These are phyloP conservation scores for Rhabdophis nuchalis DNA, from an alignment of 2,797 vertebrate genomes.

Conservation along the genomic window DNA sequence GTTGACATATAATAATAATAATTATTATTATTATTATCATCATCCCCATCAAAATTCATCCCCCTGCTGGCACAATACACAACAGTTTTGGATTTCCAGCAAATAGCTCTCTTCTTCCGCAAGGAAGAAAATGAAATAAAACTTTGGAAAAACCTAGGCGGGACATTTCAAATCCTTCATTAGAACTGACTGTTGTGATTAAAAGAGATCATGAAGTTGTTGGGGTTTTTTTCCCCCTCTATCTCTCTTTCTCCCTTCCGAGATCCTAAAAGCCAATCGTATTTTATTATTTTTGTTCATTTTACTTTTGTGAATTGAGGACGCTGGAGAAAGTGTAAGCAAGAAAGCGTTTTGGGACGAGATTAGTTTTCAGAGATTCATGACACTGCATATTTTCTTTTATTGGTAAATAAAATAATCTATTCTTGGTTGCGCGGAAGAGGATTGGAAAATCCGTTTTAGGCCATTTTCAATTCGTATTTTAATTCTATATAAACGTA, in stretches of 20 bases:
- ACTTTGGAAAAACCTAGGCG: fast-evolving
- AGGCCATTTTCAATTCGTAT: neutral
- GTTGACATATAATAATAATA: no score
- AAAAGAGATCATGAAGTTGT: neutral
- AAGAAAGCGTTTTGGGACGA: conserved; percentile 16
- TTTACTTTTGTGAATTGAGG: conserved; percentile 27
- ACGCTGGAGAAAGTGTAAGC: neutral
- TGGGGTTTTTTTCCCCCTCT: neutral
- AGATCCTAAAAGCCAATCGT: neutral
- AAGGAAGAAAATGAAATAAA: neutral
- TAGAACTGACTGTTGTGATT: neutral
- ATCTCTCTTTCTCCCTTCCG: neutral
- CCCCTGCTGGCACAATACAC: neutral
- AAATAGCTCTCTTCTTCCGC: neutral
- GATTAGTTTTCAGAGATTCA: conserved; percentile 44
- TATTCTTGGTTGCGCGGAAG: neutral
- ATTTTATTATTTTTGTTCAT: neutral
- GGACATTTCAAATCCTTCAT: neutral
- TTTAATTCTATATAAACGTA: neutral
- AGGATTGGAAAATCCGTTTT: neutral
- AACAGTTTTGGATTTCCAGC: neutral
- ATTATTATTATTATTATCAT: neutral
- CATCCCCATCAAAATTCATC: neutral
- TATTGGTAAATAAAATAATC: conserved; percentile 9
- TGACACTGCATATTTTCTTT: conserved; percentile 62